Percentiles rank a stretch among this genome's conserved stretches.
These are phyloP conservation scores for Etheostoma nigrum DNA, from an alignment of 2,797 vertebrate species.

Conservation along the genomic window DNA sequence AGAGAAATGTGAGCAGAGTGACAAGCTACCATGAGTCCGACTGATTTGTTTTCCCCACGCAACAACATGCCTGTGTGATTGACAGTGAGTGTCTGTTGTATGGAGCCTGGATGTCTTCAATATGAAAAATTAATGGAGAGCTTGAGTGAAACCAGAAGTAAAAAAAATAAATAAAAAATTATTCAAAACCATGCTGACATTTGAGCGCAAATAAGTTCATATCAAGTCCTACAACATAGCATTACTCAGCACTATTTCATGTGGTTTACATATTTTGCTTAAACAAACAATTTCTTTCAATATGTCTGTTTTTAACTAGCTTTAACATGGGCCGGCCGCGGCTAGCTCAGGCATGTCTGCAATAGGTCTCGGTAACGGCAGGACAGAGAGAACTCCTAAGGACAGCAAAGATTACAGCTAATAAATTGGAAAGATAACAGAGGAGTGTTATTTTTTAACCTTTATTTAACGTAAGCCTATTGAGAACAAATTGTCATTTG, in stretches of 20 bases:
- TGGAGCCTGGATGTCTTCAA: not conserved
- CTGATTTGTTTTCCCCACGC: constrained; percentile 27
- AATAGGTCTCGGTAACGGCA: not conserved
- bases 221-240: not conserved
- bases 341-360: not conserved
- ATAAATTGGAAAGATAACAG: too few relatives aligned
- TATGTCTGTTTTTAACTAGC: not conserved
- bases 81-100: constrained; percentile 22
- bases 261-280: not conserved
- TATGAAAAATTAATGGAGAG: constrained; percentile 9
- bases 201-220: not conserved
- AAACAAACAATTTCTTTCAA: not conserved
- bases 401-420: too few relatives aligned
- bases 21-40: constrained; percentile 37
- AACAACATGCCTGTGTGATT: constrained; percentile 19
- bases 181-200: not conserved
- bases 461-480: too few relatives aligned
- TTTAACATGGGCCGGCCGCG: not conserved
- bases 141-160: not conserved
- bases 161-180: not conserved
- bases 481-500: too few relatives aligned
- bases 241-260: not conserved
- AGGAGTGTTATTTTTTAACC: too few relatives aligned
- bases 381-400: too few relatives aligned
- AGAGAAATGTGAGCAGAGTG: constrained; percentile 29